phyloP scores from a whole-genome alignment of 2,113 vertebrate genomes.

The Entomyzon cyanotis region DNA sequence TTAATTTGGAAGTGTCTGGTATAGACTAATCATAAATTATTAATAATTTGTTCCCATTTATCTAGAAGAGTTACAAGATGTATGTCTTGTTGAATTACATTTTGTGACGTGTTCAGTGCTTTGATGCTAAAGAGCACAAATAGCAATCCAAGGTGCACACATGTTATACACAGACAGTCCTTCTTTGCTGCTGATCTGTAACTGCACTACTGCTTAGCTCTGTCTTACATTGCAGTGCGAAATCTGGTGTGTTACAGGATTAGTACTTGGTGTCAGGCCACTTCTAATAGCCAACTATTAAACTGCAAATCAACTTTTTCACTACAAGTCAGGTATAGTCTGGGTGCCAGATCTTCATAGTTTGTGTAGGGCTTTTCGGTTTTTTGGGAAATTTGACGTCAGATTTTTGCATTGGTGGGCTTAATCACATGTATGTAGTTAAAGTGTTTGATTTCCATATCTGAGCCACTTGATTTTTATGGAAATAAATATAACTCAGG shows the following conservation, averaged over 20 bases:
- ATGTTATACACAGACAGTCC: not conserved
- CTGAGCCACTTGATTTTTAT: not conserved
- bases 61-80: not conserved
- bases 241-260: not conserved
- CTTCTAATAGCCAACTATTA: not conserved
- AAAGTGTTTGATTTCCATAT: not conserved
- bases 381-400: not conserved
- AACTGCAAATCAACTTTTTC: not conserved
- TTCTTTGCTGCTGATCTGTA: not conserved
- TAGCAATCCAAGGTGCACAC: not conserved
- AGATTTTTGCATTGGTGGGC: not conserved
- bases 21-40: not conserved
- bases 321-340: not conserved
- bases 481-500: not conserved
- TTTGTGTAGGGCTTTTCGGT: not conserved
- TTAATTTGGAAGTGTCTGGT: not conserved
- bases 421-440: not conserved
- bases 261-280: not conserved
- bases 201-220: not conserved
- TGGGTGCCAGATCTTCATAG: not conserved
- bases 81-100: not conserved
- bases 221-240: not conserved
- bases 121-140: not conserved
- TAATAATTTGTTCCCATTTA: not conserved
- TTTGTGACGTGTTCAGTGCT: not conserved